Evolutionary conservation across 37 sponge, comb jelly and placozoan genomes (phyloP), one percentile per base, ranked within the genome.

Genomic region (Cladorhizidae sp.): DNA sequence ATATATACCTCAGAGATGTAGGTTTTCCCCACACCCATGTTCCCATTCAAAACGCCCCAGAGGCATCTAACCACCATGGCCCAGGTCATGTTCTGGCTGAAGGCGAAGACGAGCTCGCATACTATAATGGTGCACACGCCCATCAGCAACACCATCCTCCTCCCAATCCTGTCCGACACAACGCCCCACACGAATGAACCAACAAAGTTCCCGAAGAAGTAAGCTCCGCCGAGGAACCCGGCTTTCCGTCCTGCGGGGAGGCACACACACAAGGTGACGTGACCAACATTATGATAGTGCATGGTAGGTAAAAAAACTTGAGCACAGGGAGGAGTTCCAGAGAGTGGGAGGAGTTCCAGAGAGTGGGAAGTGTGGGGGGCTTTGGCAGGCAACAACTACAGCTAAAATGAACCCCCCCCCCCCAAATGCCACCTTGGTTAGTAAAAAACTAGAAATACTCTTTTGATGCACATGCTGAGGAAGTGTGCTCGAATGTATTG

Each of bases 31-130:
- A 95, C 85, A 38, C 88, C 93, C 0, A 92, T 23, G 54, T 93
- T 93, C 23, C 93, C 96, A 90, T 92, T 90, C 50, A 95, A 79
- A 0, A 90, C 59, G 9, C 96, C 96, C 96, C 96, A 95, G 40
- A 95, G 85, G 38, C 92, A 84, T 37, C 96, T 58, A 23, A 85
- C 81, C 0, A 75, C 43, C 12, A 93, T 35, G 5, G 96, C 96
- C 96, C 93, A 93, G 12, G 79, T 68, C 89, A 93, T 89, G 83
- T 75, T 95, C 81, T 90, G 93, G 64, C 90, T 87, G 40, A 87
- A 86, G 0, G 87, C 95, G 86, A 95, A 95, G 55, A 95, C 51
- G 0, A 89, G 64, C 32, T 79, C 82, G 33, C 80, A 62, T 50
- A 62, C 14, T 9, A 86, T 78, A 23, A 82, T 92, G 1, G 87